These are phyloP conservation scores for Eurytoma adleriae DNA, from an alignment of 2,888 invertebrate species.

Conservation along the genomic window DNA sequence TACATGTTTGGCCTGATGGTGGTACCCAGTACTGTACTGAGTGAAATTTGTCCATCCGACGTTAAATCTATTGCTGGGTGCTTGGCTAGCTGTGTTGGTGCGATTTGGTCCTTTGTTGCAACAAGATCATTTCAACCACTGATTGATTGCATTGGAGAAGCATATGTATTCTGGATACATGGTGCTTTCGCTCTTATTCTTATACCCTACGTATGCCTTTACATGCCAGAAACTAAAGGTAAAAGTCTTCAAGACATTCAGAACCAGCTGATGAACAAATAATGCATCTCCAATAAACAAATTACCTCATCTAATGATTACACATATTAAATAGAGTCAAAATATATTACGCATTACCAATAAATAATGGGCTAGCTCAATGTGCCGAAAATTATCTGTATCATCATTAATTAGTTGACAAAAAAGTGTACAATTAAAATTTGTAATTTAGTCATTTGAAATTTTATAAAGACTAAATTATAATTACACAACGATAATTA, in stretches of 20 bases:
- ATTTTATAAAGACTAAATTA: too few species aligned
- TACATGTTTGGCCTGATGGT: constrained; percentile 61
- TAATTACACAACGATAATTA: not conserved
- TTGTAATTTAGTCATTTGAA: too few species aligned
- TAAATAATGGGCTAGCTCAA: too few species aligned
- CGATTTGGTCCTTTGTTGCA: constrained; percentile 63
- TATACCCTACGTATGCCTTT: constrained; percentile 59
- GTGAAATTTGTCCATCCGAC: constrained; percentile 66
- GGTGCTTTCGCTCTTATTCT: constrained; percentile 15
- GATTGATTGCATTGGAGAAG: constrained; percentile 59
- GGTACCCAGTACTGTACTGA: constrained; percentile 65
- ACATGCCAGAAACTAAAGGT: constrained; percentile 68
- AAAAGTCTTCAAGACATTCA: constrained; percentile 63
- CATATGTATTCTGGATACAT: constrained; percentile 63
- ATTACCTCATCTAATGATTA: not conserved
- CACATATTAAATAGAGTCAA: not conserved
- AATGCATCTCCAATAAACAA: not conserved
- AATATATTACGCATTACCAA: not conserved
- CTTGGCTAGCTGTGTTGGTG: constrained; percentile 61
- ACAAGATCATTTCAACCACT: constrained; percentile 65
- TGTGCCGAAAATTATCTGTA: too few species aligned
- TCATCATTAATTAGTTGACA: not conserved
- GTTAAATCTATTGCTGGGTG: constrained; percentile 65
- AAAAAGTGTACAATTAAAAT: not conserved
- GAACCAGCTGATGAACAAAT: not conserved